These are phyloP conservation scores for Campoletis raptor DNA, from an alignment of 2,888 invertebrate genomes.

Conservation along the genomic window DNA sequence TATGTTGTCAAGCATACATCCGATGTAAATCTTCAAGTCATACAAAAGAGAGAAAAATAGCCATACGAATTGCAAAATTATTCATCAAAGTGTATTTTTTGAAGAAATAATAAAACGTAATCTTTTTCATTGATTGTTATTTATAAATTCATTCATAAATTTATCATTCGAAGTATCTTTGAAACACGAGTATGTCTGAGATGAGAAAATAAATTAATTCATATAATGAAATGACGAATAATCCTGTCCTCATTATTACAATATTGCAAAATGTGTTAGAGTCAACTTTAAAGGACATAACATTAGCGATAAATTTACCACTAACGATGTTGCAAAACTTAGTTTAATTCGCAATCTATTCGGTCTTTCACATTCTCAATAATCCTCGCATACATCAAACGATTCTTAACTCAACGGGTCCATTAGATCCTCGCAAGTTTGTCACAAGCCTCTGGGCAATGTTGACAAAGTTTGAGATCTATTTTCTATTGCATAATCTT, in stretches of 20 bases:
- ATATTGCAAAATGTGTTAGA: not conserved
- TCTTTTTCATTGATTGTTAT: not conserved
- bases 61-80: not conserved
- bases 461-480: not conserved
- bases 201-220: not conserved
- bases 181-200: not conserved
- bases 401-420: not conserved
- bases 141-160: not conserved
- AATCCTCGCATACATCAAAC: not conserved
- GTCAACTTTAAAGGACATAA: not conserved
- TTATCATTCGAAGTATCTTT: not conserved
- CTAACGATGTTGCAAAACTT: not conserved
- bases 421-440: not conserved
- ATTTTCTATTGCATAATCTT: constrained; percentile 17
- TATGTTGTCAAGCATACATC: not conserved
- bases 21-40: not conserved
- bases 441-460: not conserved
- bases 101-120: not conserved
- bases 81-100: not conserved
- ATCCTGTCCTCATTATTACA: not conserved
- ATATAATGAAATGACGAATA: not conserved
- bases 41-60: not conserved
- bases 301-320: not conserved
- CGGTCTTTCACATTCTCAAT: not conserved
- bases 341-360: not conserved